Base-by-base conservation (phyloP, 1,140 invertebrate genomes). In the Heliothis virescens region DNA sequence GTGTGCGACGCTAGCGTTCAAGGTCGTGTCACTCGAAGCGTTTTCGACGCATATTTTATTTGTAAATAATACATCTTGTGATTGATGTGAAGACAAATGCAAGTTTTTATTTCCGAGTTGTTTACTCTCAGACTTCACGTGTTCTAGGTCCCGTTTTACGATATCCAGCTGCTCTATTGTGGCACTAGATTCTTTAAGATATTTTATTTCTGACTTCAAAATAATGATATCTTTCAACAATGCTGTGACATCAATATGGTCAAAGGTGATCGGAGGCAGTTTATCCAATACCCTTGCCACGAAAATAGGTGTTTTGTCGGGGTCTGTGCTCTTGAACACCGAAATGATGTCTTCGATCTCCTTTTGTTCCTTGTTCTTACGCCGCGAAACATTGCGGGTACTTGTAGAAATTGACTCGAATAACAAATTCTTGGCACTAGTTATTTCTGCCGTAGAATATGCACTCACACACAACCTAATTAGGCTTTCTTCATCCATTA, bases 401-500 rank as follows among this genome's bases (percentile, higher is more conserved):
- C n/a, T n/a, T n/a, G n/a, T n/a, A n/a, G n/a, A n/a, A n/a, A n/a
- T n/a, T 47, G 62, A 65, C 11, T 65, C 62, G 15, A 65, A 65
- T 16, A 65, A 69, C 55, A 83, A 79, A 62, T 65, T 55, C 29
- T 80, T 80, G 5, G 79, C 69, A 3, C 5, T n/a, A 1, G 50
- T 18, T 5, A 80, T 80, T 41, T 80, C 79, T 41, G 15, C 21
- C n/a, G 29, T 47, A 15, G 48, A 15, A 67, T 65, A 80, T n/a
- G 79, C 21, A 34, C 57, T 69, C 18, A 52, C 50, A 55, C 79
- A 75, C 13, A 74, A 74, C 12, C 62, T 13, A 16, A 63, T 60
- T 18, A 74, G n/a, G 18, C 59, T 74, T n/a, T 67, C 26, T 48
- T 80, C 79, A 21, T 74, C 71, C 79, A 80, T 80, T 1, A 80